Evolutionary conservation across 2,797 vertebrate species (phyloP).

Genomic region (Huso huso): DNA sequence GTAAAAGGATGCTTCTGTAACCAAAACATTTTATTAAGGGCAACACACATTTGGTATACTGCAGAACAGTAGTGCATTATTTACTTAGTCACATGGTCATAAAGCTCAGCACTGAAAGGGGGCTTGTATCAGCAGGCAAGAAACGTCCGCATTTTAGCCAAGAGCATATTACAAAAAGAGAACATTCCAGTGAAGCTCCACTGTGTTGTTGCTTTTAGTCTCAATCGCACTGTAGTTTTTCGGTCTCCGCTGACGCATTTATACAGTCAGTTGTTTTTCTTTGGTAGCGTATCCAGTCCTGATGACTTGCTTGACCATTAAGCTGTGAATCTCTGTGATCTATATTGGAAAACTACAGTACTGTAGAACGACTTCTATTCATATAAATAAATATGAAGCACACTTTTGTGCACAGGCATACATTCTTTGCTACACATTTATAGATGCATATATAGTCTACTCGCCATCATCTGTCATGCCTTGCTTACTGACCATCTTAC

Average conservation of each 20-base stretch:
- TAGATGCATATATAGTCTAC: too few relatives aligned
- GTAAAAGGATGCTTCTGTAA: background rate
- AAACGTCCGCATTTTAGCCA: background rate
- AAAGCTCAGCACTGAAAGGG: background rate
- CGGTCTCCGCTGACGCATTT: background rate
- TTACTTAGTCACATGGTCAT: background rate
- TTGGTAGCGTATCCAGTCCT: too few relatives aligned
- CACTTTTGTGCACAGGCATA: too few relatives aligned
- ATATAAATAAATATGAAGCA: too few relatives aligned
- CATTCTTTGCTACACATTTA: too few relatives aligned
- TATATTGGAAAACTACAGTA: too few relatives aligned
- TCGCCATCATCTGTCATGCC: too few relatives aligned
- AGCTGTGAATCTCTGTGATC: too few relatives aligned
- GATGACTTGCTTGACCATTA: too few relatives aligned
- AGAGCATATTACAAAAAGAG: background rate
- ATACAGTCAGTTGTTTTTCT: too few relatives aligned
- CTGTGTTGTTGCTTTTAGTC: background rate
- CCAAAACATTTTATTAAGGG: background rate
- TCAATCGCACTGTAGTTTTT: background rate
- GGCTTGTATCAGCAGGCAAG: background rate
- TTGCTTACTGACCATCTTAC: too few relatives aligned
- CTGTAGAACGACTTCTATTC: too few relatives aligned
- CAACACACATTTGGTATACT: background rate
- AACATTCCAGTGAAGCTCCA: background rate
- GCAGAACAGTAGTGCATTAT: background rate